Evolutionary conservation across 2,113 vertebrate genomes (phyloP).

Genomic region (Pteruthius melanotis): DNA sequence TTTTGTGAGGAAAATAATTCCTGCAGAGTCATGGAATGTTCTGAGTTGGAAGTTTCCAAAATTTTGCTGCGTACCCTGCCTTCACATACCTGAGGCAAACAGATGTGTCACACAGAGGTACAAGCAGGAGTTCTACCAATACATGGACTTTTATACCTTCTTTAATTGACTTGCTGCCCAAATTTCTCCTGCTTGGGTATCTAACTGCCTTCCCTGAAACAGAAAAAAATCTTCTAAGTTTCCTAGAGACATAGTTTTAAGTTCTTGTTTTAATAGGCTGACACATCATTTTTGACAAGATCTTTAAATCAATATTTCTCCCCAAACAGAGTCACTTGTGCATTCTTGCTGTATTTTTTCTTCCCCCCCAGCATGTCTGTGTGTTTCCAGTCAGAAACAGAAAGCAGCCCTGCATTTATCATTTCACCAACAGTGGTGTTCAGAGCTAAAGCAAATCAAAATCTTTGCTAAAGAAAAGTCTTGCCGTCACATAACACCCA

Average conservation of each 20-base stretch:
- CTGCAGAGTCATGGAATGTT: not conserved
- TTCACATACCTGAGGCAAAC: not conserved
- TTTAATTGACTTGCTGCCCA: not conserved
- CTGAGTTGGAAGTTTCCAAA: not conserved
- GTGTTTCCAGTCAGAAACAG: not conserved
- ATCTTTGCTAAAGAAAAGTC: not conserved
- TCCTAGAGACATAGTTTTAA: not conserved
- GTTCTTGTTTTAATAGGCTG: not conserved
- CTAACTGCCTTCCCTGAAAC: not conserved
- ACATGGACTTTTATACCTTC: not conserved
- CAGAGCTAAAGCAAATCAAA: not conserved
- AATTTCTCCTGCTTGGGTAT: not conserved
- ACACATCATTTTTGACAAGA: not conserved
- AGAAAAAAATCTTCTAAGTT: not conserved
- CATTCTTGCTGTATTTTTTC: not conserved
- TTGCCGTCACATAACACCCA: not conserved
- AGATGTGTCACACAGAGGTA: no score
- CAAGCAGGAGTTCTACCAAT: not conserved
- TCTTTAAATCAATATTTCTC: conserved; percentile 2
- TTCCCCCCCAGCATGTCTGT: not conserved
- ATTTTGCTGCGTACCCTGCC: not conserved
- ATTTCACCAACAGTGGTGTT: not conserved
- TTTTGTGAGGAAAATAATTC: not conserved
- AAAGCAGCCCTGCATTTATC: not conserved
- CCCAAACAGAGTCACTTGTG: not conserved